Evolutionary conservation across 2,797 vertebrate species (phyloP).

Genomic region (Lateolabrax maculatus): DNA sequence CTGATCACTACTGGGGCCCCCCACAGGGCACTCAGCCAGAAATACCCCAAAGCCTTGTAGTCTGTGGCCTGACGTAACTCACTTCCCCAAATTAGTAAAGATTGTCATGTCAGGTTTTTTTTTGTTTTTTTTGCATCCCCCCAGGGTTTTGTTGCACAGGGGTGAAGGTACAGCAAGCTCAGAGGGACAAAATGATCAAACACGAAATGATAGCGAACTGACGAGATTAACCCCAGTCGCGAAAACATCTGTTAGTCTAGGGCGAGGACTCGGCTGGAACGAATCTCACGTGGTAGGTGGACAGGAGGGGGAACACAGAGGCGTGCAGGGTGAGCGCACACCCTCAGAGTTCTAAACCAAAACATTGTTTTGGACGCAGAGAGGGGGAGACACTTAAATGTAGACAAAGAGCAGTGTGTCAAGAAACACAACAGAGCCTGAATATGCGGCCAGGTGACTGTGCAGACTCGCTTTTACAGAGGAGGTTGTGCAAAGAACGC

Average conservation of each 20-base stretch:
- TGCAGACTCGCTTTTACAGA: slow-evolving; percentile 18
- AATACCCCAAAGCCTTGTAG: slow-evolving; percentile 21
- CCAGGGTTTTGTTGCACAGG: slow-evolving; percentile 10
- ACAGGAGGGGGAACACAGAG: neutral
- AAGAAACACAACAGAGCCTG: slow-evolving; percentile 16
- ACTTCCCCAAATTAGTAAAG: slow-evolving; percentile 6
- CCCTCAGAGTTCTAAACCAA: slow-evolving; percentile 3
- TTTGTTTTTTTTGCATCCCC: slow-evolving; percentile 1
- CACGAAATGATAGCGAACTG: neutral
- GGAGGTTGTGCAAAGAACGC: slow-evolving; percentile 23
- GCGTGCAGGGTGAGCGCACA: neutral
- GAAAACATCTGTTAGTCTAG: slow-evolving; percentile 18
- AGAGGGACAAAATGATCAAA: slow-evolving; percentile 13
- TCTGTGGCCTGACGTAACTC: slow-evolving; percentile 4
- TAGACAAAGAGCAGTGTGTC: slow-evolving; percentile 40
- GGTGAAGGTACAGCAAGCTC: neutral
- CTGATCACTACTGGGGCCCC: neutral
- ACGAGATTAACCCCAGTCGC: neutral
- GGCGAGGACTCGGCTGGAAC: neutral
- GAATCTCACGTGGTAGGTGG: slow-evolving; percentile 3
- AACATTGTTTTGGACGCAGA: neutral
- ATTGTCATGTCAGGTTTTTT: slow-evolving; percentile 8
- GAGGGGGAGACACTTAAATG: slow-evolving; percentile 1
- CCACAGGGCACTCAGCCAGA: slow-evolving; percentile 4
- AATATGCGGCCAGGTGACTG: slow-evolving; percentile 15